Conservation (phyloP, 2,888 invertebrate species). For the Diaprepes abbreviatus region DNA sequence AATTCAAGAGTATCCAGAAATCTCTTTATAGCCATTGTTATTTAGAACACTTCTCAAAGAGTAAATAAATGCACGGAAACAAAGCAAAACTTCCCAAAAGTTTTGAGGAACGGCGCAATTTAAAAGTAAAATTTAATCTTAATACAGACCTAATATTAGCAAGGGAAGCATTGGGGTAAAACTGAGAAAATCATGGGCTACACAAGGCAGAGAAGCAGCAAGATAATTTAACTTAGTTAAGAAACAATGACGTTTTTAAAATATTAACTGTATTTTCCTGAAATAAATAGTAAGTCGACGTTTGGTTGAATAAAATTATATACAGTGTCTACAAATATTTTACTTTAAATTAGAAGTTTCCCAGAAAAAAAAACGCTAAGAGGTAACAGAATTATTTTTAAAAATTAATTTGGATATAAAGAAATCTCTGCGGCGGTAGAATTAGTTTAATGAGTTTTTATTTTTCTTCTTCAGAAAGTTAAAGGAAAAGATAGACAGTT, state of each 20-base stretch:
- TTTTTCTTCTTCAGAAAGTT: no score
- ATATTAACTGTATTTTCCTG: background rate
- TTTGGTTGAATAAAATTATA: no score
- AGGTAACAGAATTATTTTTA: no score
- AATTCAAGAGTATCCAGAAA: background rate
- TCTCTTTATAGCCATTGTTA: background rate
- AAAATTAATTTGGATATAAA: no score
- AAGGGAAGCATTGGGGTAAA: slow-evolving; percentile 20
- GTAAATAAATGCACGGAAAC: slow-evolving; percentile 11
- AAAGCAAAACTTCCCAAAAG: slow-evolving; percentile 6
- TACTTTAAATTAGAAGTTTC: no score
- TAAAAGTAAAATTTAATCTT: slow-evolving; percentile 38
- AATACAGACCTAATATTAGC: slow-evolving; percentile 26
- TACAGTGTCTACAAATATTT: no score
- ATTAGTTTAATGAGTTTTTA: no score
- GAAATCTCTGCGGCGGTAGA: no score
- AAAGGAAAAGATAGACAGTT: no score
- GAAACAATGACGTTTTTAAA: background rate
- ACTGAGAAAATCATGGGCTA: background rate
- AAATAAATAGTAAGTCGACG: no score
- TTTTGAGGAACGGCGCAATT: slow-evolving; percentile 18
- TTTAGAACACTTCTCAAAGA: background rate
- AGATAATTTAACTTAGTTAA: background rate
- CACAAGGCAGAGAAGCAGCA: background rate
- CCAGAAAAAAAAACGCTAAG: no score